Evolutionary conservation across 2,113 vertebrate genomes (phyloP).

Genomic region (Psettodes erumei): DNA sequence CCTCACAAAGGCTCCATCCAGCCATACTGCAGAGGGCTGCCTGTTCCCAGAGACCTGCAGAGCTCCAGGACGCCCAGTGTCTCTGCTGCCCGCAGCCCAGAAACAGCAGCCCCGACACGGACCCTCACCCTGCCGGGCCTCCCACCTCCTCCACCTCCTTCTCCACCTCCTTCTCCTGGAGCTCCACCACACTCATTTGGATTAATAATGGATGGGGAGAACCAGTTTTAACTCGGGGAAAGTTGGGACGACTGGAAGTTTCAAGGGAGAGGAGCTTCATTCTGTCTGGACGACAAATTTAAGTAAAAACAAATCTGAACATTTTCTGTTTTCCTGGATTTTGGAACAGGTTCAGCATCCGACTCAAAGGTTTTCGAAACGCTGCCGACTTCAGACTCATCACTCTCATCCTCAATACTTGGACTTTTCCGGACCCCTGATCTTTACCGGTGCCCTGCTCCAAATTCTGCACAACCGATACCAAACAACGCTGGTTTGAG

Average conservation of each 20-base stretch:
- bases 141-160: not conserved
- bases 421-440: not conserved
- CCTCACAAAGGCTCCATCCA: slow-evolving; percentile 76
- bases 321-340: not conserved
- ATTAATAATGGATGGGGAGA: slow-evolving; percentile 23
- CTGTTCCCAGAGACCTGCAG: slow-evolving; percentile 73
- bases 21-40: slow-evolving; percentile 74
- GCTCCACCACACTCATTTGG: slow-evolving; percentile 9
- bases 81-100: slow-evolving; percentile 49
- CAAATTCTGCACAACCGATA: not conserved
- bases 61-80: slow-evolving; percentile 69
- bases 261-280: slow-evolving; percentile 15
- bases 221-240: slow-evolving; percentile 21
- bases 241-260: not conserved
- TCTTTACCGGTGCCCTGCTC: not conserved
- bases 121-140: not conserved
- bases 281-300: slow-evolving; percentile 8
- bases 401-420: not conserved
- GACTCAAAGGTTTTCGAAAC: not conserved
- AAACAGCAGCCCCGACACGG: slow-evolving; percentile 46
- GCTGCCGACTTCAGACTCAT: not conserved
- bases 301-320: too few relatives aligned
- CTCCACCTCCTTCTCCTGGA: slow-evolving; percentile 42
- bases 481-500: not conserved
- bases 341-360: not conserved